phyloP scores from a whole-genome alignment of 2,113 vertebrate genomes.

The Brachirus orientalis region DNA sequence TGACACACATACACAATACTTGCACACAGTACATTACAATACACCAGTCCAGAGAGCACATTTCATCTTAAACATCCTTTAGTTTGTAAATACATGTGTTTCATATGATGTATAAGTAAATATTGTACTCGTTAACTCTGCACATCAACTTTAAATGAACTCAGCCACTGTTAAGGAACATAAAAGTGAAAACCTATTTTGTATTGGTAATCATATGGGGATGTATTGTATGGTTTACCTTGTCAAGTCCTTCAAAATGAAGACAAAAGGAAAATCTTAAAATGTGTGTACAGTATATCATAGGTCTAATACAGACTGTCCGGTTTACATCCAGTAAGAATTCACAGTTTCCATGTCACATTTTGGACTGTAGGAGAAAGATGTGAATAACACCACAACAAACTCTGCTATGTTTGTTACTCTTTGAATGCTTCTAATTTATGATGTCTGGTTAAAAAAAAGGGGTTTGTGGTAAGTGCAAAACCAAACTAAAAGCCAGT shows the following conservation, averaged over 20 bases:
- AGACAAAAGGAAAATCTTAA: background rate
- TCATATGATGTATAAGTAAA: slow-evolving; percentile 27
- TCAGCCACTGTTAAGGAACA: background rate
- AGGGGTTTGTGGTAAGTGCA: slow-evolving; percentile 7
- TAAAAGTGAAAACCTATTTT: slow-evolving; percentile 1
- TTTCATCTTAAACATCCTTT: slow-evolving; percentile 27
- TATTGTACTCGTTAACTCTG: slow-evolving; percentile 9
- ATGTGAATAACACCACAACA: background rate
- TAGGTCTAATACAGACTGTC: slow-evolving; percentile 7
- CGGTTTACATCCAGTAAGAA: slow-evolving; percentile 2
- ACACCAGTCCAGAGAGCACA: background rate
- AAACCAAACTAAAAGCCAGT: slow-evolving; percentile 21
- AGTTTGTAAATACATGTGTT: slow-evolving; percentile 16
- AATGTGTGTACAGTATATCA: background rate
- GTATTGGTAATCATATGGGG: background rate
- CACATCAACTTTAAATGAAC: slow-evolving; percentile 36
- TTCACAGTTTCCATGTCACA: background rate
- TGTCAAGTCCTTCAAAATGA: background rate
- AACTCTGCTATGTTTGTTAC: slow-evolving; percentile 4
- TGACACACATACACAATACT: slow-evolving; percentile 36
- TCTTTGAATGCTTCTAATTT: slow-evolving; percentile 14
- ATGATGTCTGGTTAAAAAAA: slow-evolving; percentile 2
- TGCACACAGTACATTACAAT: slow-evolving; percentile 36
- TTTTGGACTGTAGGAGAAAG: slow-evolving; percentile 1
- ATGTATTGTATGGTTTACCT: background rate